Evolutionary conservation across 2,888 invertebrate species (phyloP).

Genomic region (Thereva nobilitata): DNA sequence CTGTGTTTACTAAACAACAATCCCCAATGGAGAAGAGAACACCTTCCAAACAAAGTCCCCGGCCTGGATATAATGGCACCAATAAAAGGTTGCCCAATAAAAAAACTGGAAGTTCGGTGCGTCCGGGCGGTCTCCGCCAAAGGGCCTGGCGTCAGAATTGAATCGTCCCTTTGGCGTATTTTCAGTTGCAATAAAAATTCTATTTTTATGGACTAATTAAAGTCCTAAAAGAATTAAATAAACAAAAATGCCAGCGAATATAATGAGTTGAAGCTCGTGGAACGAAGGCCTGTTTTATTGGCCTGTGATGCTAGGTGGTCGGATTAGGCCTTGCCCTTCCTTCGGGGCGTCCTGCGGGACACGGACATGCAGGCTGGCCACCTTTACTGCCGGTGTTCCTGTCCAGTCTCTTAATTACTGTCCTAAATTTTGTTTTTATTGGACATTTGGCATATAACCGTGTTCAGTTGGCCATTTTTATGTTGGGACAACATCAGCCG

Average conservation of each 20-base stretch:
- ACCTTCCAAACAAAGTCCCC: conserved; percentile 7
- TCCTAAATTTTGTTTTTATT: conserved; percentile 28
- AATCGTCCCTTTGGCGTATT: conserved; percentile 29
- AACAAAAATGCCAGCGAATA: conserved; percentile 25
- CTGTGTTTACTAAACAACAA: conserved; percentile 29
- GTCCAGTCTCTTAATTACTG: conserved; percentile 34
- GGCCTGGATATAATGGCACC: background rate
- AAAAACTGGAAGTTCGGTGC: background rate
- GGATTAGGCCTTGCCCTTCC: background rate
- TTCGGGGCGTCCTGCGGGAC: conserved; percentile 18
- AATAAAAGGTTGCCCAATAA: conserved; percentile 38
- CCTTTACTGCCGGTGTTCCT: conserved; percentile 26
- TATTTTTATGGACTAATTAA: conserved; percentile 40
- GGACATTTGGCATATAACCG: conserved; percentile 21
- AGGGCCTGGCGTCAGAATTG: conserved; percentile 21
- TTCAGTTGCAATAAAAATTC: conserved; percentile 36
- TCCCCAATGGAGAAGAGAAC: conserved; percentile 14
- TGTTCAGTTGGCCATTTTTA: too few species aligned
- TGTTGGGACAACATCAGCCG: too few species aligned
- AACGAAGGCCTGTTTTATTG: too few species aligned
- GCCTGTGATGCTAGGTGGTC: conserved; percentile 19
- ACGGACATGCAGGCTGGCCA: conserved; percentile 15
- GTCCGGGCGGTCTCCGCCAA: background rate
- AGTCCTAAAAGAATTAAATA: conserved; percentile 37
- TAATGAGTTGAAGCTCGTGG: conserved; percentile 17